Evolutionary conservation across 2,113 vertebrate species (phyloP).

Genomic region (Pelvicachromis taeniatus): DNA sequence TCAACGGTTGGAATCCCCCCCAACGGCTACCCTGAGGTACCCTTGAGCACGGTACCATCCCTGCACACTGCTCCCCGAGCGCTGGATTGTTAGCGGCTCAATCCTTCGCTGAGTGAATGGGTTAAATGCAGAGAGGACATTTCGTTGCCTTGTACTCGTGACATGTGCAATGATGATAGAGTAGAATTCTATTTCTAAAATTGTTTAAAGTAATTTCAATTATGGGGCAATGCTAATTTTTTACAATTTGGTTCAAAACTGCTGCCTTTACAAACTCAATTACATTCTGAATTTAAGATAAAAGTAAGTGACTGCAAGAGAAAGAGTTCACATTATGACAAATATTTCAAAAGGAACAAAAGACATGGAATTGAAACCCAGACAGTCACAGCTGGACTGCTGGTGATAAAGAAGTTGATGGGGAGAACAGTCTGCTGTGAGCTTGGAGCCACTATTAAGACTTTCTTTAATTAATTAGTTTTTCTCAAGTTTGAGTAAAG

Average conservation of each 20-base stretch:
- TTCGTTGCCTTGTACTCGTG: no score
- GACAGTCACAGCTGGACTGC: background rate
- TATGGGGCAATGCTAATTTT: background rate
- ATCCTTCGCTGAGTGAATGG: no score
- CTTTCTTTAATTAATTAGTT: background rate
- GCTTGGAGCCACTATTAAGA: background rate
- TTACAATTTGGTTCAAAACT: background rate
- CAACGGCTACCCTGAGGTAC: no score
- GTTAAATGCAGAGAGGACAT: no score
- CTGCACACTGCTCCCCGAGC: no score
- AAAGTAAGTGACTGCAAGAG: conserved; percentile 17
- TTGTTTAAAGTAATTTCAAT: background rate
- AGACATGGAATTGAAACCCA: background rate
- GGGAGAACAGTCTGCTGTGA: background rate
- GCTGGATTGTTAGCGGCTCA: no score
- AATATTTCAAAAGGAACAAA: conserved; percentile 9
- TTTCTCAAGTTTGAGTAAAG: background rate
- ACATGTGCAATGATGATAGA: no score
- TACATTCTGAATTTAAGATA: background rate
- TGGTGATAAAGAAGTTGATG: background rate
- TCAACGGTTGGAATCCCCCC: no score
- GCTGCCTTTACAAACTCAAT: background rate
- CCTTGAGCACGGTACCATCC: no score
- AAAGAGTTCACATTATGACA: conserved; percentile 17
- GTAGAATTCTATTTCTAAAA: no score